Evolutionary conservation across 2,888 invertebrate species (phyloP).

Genomic region (Drosophila borborema): DNA sequence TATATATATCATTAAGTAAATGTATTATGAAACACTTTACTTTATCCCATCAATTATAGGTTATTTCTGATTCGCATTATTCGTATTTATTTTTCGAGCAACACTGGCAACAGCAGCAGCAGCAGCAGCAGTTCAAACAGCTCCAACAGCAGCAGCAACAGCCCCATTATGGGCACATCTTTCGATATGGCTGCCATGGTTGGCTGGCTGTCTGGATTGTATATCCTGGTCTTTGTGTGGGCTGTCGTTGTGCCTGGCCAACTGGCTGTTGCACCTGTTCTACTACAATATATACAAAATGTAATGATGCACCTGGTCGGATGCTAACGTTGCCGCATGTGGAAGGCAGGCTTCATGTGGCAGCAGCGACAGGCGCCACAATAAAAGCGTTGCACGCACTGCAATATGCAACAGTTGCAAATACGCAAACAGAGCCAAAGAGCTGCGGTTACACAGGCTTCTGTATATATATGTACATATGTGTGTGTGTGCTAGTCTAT

Average conservation of each 20-base stretch:
- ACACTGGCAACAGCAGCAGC: no score
- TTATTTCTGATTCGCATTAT: background rate
- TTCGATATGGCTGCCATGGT: slow-evolving; percentile 10
- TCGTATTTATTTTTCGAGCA: background rate
- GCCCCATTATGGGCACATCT: slow-evolving; percentile 13
- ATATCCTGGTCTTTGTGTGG: slow-evolving; percentile 51
- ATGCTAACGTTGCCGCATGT: slow-evolving; percentile 19
- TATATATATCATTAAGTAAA: no score
- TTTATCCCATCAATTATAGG: background rate
- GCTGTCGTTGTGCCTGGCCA: slow-evolving; percentile 30
- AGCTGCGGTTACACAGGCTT: slow-evolving; percentile 5
- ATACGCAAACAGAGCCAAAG: slow-evolving; percentile 33
- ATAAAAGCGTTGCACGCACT: slow-evolving; percentile 60
- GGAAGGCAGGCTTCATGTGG: slow-evolving; percentile 1
- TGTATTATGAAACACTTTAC: background rate
- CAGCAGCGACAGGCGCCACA: slow-evolving; percentile 42
- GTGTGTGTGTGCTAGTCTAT: no score
- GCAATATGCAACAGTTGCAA: slow-evolving; percentile 74
- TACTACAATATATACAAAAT: slow-evolving; percentile 28
- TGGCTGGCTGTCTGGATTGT: slow-evolving; percentile 27
- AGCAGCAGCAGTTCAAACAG: background rate
- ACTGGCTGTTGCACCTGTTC: slow-evolving; percentile 7
- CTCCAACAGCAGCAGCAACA: background rate
- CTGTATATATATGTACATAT: background rate
- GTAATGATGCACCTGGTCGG: slow-evolving; percentile 40